Evolutionary conservation across 1,140 invertebrate species (phyloP).

Genomic region (Drosophila ironensis): DNA sequence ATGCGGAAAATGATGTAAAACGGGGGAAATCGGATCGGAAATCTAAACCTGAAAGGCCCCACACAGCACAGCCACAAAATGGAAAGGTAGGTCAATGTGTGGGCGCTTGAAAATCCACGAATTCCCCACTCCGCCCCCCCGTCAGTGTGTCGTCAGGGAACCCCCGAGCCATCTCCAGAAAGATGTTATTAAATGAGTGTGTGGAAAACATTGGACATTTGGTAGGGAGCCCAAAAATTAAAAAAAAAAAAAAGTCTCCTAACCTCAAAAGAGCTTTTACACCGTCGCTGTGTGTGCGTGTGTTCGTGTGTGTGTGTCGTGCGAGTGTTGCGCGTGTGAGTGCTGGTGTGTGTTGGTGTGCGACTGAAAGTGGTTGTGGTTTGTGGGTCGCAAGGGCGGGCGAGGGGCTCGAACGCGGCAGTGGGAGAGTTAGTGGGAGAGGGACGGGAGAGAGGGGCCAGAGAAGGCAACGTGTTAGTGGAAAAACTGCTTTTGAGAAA

Average conservation of each 20-base stretch:
- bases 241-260: conserved; percentile 54
- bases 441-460: too few relatives aligned
- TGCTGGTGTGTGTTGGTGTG: conserved; percentile 24
- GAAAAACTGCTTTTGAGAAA: conserved; percentile 65
- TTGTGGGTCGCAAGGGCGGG: conserved; percentile 31
- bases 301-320: conserved; percentile 11
- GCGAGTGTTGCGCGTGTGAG: conserved; percentile 16
- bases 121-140: too few relatives aligned
- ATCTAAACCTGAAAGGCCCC: conserved; percentile 65
- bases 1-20: conserved; percentile 59
- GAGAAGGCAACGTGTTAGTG: conserved; percentile 52
- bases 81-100: conserved; percentile 80
- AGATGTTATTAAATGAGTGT: conserved; percentile 38
- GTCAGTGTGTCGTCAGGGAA: too few relatives aligned
- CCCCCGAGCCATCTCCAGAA: too few relatives aligned
- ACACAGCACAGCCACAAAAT: conserved; percentile 65
- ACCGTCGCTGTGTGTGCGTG: conserved; percentile 42
- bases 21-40: conserved; percentile 23
- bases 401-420: too few relatives aligned
- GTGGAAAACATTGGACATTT: conserved; percentile 68
- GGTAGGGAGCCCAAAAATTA: conserved; percentile 37
- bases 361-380: conserved; percentile 74
- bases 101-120: conserved; percentile 49
- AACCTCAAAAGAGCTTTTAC: conserved; percentile 78
- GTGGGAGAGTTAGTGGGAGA: too few relatives aligned